These are phyloP conservation scores for Sphenodon punctatus DNA, from an alignment of 2,797 vertebrate species.

Conservation along the genomic window DNA sequence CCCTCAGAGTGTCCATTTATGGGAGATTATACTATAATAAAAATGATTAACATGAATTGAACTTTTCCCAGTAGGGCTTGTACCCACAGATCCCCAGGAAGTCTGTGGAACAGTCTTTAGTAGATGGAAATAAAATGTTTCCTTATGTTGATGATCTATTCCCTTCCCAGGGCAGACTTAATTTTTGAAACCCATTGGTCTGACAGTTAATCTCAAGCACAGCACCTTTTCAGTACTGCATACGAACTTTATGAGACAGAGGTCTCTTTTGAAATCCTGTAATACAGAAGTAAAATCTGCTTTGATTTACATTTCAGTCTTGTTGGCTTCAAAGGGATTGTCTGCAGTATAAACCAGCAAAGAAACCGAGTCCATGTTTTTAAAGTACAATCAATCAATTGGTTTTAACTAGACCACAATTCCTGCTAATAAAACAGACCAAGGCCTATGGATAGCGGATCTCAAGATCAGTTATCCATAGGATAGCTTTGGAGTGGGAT, in stretches of 20 bases:
- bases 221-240: neutral
- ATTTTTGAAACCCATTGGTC: neutral
- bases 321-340: neutral
- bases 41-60: neutral
- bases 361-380: neutral
- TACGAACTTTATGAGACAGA: neutral
- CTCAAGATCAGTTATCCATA: too few relatives aligned
- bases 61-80: neutral
- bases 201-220: neutral
- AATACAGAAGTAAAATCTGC: neutral
- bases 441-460: neutral
- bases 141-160: neutral
- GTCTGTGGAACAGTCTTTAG: too few relatives aligned
- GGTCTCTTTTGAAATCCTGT: neutral
- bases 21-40: neutral
- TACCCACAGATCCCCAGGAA: neutral
- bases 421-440: neutral
- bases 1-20: too few relatives aligned
- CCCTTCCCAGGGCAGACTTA: too few relatives aligned
- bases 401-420: neutral
- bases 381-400: neutral
- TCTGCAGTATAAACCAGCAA: neutral
- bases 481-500: neutral
- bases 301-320: neutral
- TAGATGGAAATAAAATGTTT: too few relatives aligned